Conservation (phyloP, 1,140 invertebrate species). For the Drosophila littoralis region DNA sequence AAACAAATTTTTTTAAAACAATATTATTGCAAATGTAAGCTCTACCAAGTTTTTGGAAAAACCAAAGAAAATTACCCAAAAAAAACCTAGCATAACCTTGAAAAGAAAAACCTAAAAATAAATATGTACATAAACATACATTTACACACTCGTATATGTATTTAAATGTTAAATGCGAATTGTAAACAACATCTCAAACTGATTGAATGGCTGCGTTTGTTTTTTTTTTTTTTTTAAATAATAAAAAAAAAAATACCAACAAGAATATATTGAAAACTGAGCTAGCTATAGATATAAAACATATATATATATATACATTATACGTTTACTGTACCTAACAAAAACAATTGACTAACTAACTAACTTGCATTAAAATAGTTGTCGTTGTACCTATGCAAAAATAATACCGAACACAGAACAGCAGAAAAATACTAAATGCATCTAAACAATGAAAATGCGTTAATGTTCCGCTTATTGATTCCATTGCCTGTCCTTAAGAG, state of each 20-base stretch:
- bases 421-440: slow-evolving; percentile 2
- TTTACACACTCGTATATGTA: slow-evolving; percentile 38
- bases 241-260: neutral
- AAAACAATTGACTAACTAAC: neutral
- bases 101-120: slow-evolving; percentile 18
- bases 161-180: slow-evolving; percentile 57
- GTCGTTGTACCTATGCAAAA: neutral
- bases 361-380: neutral
- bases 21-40: slow-evolving; percentile 49
- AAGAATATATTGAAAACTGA: neutral
- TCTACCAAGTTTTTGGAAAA: slow-evolving; percentile 41
- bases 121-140: slow-evolving; percentile 38
- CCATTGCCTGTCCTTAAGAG: neutral
- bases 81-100: slow-evolving; percentile 8
- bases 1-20: slow-evolving; percentile 47
- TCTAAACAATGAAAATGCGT: neutral
- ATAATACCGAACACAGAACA: neutral
- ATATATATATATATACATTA: slow-evolving; percentile 20
- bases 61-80: slow-evolving; percentile 20
- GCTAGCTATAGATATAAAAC: slow-evolving; percentile 12
- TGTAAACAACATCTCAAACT: slow-evolving; percentile 32
- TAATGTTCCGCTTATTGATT: slow-evolving; percentile 15
- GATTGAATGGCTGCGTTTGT: slow-evolving; percentile 44
- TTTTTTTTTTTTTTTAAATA: slow-evolving; percentile 23
- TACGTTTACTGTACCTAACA: slow-evolving; percentile 31